Evolutionary conservation across 2,113 vertebrate genomes (phyloP).

Genomic region (Otus sunia): DNA sequence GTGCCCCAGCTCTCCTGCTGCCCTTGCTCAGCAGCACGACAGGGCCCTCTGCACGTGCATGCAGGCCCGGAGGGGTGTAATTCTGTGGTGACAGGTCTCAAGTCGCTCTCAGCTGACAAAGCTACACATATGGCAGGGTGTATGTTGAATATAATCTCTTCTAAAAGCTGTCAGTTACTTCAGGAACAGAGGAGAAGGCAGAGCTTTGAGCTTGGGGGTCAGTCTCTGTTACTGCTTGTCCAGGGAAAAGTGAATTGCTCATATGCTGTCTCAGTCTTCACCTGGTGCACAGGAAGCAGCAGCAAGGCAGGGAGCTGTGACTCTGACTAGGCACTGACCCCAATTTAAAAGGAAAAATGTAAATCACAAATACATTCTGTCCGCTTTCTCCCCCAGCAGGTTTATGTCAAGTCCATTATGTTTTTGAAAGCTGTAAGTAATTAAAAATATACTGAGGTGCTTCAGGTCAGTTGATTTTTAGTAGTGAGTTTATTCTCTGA

Average conservation of each 20-base stretch:
- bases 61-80: background rate
- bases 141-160: background rate
- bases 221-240: background rate
- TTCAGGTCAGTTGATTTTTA: background rate
- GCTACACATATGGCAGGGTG: fast-evolving
- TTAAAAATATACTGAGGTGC: background rate
- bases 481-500: background rate
- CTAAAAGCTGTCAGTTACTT: background rate
- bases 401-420: background rate
- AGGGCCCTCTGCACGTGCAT: fast-evolving
- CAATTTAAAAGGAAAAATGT: background rate
- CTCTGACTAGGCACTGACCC: background rate
- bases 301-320: background rate
- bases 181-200: background rate
- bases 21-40: background rate
- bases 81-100: background rate
- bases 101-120: background rate
- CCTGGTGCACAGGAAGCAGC: background rate
- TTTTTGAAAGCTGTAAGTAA: background rate
- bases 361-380: background rate
- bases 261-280: background rate
- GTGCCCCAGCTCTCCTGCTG: background rate
- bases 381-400: background rate
- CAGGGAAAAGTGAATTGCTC: background rate
- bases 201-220: background rate